Base-by-base conservation (phyloP, 2,888 invertebrate species). In the Cerceris ruficornis region DNA sequence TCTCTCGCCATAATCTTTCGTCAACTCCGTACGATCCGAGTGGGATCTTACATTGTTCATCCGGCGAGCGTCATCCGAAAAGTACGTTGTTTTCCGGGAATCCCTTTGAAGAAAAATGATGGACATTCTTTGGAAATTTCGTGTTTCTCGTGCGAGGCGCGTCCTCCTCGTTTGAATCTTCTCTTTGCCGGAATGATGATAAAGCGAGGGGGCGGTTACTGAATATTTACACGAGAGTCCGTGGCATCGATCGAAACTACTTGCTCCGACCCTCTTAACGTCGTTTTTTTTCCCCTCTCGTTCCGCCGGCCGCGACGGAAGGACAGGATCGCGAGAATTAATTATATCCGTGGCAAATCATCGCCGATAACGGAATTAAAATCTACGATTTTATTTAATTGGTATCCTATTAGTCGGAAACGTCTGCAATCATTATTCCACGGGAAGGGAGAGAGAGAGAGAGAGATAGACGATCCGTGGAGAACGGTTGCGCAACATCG, bases 131-230 rank as follows among this genome's bases (percentile, higher is more conserved):
- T 15, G 59, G 41, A 69, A 72, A 81, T 72, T 75, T 72, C 65
- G 69, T 69, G 77, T 73, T 84, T 78, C 59, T 72, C 76, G 72
- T 66, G 76, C 67, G 61, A 68, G 74, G 52, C 75, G 84, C 77
- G 75, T 85, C 74, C 74, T 62, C 61, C 69, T 69, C 85, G 80
- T 84, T 86, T 79, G 77, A 86, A 86, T 83, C 84, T 81, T 69
- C 77, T 73, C 71, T 77, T 74, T 77, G 72, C 50, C 11, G 71
- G 55, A 83, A 83, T 64, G 81, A 86, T 84, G 84, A 84, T 83
- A 81, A 81, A 84, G 71, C 75, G 86, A 73, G 28, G 61, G 73
- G 64, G 75, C 75, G 84, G 84, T 74, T 73, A 67, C 84, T 78
- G 84, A 84, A 84, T 84, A 84, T 83, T 84, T 83, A 83, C 82